phyloP scores from a whole-genome alignment of 92 coral and sea anemone species.

The Heliopora coerulea region DNA sequence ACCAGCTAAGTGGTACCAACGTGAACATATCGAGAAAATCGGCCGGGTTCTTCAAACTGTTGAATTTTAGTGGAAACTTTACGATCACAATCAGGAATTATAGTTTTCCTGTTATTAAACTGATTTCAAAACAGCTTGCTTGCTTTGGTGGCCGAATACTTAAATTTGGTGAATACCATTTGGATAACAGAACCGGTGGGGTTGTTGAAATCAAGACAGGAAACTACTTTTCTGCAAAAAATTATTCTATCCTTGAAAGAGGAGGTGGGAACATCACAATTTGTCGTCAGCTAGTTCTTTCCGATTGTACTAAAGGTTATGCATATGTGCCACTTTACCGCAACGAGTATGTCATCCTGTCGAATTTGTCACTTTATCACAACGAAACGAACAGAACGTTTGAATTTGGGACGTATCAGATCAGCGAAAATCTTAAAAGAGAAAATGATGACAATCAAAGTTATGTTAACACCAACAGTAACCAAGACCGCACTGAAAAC shows the following conservation, averaged over 20 bases:
- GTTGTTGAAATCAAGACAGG: constrained; percentile 1
- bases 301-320: constrained; percentile 1
- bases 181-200: neutral
- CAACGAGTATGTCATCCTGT: neutral
- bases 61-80: constrained; percentile 4
- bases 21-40: constrained; percentile 4
- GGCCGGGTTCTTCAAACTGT: constrained; percentile 1
- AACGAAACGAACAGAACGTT: constrained; percentile 1
- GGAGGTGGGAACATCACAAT: constrained; percentile 8
- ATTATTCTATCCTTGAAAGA: neutral
- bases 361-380: constrained; percentile 19
- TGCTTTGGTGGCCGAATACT: neutral
- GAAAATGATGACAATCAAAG: no score
- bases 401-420: constrained; percentile 13
- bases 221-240: neutral
- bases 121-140: constrained; percentile 13
- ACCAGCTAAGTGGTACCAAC: neutral
- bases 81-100: neutral
- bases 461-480: neutral
- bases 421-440: neutral
- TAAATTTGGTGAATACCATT: neutral
- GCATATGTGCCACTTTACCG: neutral
- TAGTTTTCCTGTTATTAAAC: constrained; percentile 1
- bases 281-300: constrained; percentile 22
- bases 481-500: neutral